A percentile compares a stretch with the other conserved stretches of the same genome.
These are phyloP conservation scores for Brachyalestes nurse DNA, from an alignment of 2,797 vertebrate genomes.

Conservation along the genomic window DNA sequence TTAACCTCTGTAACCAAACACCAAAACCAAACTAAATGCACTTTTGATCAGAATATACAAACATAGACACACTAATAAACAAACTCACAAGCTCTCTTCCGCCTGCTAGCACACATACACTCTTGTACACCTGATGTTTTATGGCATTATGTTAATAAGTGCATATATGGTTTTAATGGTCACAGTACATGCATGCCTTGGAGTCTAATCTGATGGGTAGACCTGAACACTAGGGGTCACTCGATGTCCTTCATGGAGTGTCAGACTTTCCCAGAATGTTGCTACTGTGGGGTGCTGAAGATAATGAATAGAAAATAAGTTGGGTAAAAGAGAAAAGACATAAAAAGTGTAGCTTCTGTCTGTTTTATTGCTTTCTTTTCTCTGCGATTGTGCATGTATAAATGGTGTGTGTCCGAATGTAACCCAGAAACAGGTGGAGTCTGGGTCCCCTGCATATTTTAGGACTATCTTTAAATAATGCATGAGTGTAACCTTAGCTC, in stretches of 20 bases:
- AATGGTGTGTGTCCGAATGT: neutral
- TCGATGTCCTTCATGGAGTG: neutral
- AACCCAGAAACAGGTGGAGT: slow-evolving; percentile 12
- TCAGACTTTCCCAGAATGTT: slow-evolving; percentile 7
- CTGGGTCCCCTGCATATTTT: neutral
- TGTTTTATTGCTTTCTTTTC: neutral
- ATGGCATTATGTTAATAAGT: neutral
- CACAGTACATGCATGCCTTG: neutral
- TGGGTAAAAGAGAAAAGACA: neutral
- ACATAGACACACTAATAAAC: no score
- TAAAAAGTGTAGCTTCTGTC: neutral
- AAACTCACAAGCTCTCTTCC: no score
- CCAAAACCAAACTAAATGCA: no score
- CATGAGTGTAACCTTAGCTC: slow-evolving; percentile 9
- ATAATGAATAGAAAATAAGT: neutral
- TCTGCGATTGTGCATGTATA: slow-evolving; percentile 3
- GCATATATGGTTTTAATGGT: neutral
- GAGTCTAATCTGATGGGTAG: neutral
- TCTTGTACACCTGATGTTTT: neutral
- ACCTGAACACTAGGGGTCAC: slow-evolving; percentile 9
- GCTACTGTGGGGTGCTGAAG: neutral
- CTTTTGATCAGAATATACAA: no score
- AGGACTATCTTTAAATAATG: slow-evolving; percentile 14
- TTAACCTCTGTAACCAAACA: no score
- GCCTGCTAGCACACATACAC: no score